Base-by-base conservation (phyloP, 2,888 invertebrate genomes). In the Platycheirus rosarum region DNA sequence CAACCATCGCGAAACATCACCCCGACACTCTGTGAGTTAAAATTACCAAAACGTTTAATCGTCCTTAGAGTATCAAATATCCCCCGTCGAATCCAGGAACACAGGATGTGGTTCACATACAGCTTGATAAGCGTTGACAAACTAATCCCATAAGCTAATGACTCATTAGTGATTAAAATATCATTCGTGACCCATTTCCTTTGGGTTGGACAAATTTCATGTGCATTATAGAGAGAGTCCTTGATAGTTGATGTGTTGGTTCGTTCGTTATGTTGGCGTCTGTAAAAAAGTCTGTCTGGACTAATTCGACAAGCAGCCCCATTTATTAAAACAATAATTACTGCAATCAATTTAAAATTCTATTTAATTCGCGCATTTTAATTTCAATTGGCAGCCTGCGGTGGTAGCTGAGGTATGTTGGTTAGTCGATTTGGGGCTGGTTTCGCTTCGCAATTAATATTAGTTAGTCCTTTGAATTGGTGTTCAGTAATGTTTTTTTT, bases 281-380 rank as follows among this genome's bases (percentile, higher is more conserved):
- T 3, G 29, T 32, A 20, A 26, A 14, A 44, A 29, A 32, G 29
- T n/a, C 62, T 55, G 53, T 11, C 53, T 62, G 65, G 51, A 70
- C 69, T 69, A 70, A 66, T 74, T 48, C 48, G 53, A 37, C 40
- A 32, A 14, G 42, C 42, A 40, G 23, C 23, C 37, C 44, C 70
- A 46, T 66, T 51, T 60, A 80, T 80, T 80, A 80, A 71, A 76
- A 53, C 53, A 70, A 62, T 76, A 76, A 80, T 80, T 80, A 76
- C 76, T 76, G 76, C 69, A 76, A 80, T 80, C 76, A 80, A 80
- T 80, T 80, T 75, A 80, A 80, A 76, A 80, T 80, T 80, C 75
- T 76, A 76, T 80, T 80, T 76, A 80, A 76, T 66, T 66, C 60
- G 18, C 53, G 13, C 49, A 51, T 69, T 80, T 65, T 44, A 78